Conservation (phyloP, 2,113 vertebrate species). For the Acrocephalus arundinaceus region DNA sequence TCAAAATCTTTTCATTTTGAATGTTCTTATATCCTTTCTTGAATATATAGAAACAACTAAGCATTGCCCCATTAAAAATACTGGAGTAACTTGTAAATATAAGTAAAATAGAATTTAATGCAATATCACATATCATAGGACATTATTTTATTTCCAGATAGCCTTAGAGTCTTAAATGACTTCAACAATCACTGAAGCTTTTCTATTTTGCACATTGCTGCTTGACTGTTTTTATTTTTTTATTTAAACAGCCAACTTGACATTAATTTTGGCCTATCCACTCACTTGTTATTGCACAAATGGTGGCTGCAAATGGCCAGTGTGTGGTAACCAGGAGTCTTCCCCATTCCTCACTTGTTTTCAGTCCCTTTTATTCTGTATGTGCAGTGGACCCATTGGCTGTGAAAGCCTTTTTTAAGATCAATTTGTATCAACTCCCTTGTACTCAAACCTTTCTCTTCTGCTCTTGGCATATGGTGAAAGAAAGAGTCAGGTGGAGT, state of each 20-base stretch:
- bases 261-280: background rate
- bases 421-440: background rate
- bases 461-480: background rate
- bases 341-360: background rate
- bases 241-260: background rate
- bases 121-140: background rate
- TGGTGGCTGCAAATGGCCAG: background rate
- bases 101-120: background rate
- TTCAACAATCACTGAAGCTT: background rate
- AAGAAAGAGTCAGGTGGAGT: background rate
- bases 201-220: background rate
- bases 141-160: background rate
- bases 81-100: background rate
- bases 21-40: background rate
- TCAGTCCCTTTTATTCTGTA: background rate
- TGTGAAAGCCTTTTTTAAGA: background rate
- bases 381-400: background rate
- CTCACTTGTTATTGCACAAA: background rate
- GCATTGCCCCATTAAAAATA: background rate
- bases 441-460: background rate
- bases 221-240: background rate
- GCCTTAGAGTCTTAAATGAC: background rate
- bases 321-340: background rate
- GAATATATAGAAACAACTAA: background rate
- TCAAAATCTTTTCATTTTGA: background rate